Base-by-base conservation (phyloP, 2,797 vertebrate genomes). In the Hirundo rustica region DNA sequence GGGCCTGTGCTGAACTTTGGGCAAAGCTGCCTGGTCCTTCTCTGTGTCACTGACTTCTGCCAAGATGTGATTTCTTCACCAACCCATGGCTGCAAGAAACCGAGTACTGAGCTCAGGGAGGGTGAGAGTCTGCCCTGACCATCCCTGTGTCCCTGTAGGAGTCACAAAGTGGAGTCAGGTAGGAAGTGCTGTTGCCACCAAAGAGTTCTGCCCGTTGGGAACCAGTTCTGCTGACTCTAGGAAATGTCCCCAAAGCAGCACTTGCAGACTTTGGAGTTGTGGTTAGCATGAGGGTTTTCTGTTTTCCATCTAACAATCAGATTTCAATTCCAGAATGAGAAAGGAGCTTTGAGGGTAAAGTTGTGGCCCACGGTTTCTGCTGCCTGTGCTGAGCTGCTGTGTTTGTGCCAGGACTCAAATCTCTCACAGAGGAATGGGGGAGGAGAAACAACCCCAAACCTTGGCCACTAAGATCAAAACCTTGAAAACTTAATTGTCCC, bases 321-420 rank as follows among this genome's bases (percentile, higher is more conserved):
- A 80, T 94, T 88, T 88, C 65, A 79, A 80, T 89, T 79, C 87
- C 79, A 91, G 82, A 88, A 84, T 72, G 53, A 95, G 70, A 96
- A 79, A 68, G 65, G 53, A 68, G 29, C 57, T 94, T 80, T 42
- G 44, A 48, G 64, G 60, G 67, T 70, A 5, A 67, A 71, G 57
- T 6, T 18, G 38, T 47, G 45, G 77, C 74, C 34, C 23, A 23
- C 2, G 1, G 18, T 68, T 92, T 55, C 22, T 89, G 62, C 70
- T 89, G 87, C 38, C 55, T 68, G 16, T 30, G 72, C 71, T 48
- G 42, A 77, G 42, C 19, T 64, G 32, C 32, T 53, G 22, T 4
- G 0, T 51, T 67, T 58, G 66, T 78, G 80, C 36, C 71, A 70
- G 27, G 38, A 14, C 55, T 54, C 25, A 68, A 11, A 67, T 61